Conservation (phyloP, 2,888 invertebrate genomes). For the Calliopum simillimum region DNA sequence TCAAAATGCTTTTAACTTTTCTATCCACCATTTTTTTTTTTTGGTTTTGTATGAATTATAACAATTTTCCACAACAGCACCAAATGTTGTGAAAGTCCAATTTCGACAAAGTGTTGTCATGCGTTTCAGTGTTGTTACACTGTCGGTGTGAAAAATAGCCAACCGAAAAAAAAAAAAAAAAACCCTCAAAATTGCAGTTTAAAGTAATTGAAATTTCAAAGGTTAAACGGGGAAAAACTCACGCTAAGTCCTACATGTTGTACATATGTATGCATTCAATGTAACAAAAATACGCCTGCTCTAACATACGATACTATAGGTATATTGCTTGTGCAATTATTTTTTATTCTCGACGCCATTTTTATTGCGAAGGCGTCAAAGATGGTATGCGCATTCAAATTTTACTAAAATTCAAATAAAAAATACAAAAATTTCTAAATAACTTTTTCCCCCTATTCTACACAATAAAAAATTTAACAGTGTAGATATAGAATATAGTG, state of each 20-base stretch:
- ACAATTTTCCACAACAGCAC: constrained; percentile 3
- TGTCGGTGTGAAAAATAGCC: background rate
- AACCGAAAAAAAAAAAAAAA: constrained; percentile 11
- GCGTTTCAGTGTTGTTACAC: background rate
- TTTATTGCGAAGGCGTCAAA: constrained; percentile 19
- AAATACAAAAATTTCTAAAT: too few species aligned
- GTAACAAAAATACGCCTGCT: background rate
- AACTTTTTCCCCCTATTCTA: too few species aligned
- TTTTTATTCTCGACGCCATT: constrained; percentile 29
- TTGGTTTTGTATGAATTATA: background rate
- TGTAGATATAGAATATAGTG: too few species aligned
- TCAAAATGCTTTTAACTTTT: background rate
- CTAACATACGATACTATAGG: constrained; percentile 1
- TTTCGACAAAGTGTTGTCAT: constrained; percentile 4
- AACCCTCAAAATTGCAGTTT: background rate
- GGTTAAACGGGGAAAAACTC: too few species aligned
- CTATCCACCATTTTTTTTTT: background rate
- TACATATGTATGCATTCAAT: too few species aligned
- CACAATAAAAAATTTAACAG: too few species aligned
- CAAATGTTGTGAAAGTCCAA: background rate
- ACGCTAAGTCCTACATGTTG: too few species aligned
- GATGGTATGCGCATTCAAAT: constrained; percentile 1
- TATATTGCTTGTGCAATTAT: too few species aligned
- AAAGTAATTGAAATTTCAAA: constrained; percentile 23
- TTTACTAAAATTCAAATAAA: background rate